Percentiles rank a stretch among this genome's conserved stretches.
phyloP scores from a whole-genome alignment of 2,797 vertebrate genomes.

The Falco naumanni region DNA sequence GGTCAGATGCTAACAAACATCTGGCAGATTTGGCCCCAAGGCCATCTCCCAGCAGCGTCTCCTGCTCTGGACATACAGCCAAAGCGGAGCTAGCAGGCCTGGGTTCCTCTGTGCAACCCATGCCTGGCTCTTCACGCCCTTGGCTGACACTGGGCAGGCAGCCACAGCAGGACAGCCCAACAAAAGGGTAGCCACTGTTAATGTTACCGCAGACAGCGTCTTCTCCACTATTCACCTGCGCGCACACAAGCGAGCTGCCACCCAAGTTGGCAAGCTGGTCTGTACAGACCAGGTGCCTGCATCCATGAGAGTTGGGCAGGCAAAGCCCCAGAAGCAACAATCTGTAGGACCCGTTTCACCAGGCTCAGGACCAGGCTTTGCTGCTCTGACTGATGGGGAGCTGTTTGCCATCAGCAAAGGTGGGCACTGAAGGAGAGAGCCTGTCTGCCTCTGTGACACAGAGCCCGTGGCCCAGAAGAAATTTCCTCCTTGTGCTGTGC shows the following conservation, averaged over 20 bases:
- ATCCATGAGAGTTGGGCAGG: neutral
- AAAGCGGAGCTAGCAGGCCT: rapidly evolving
- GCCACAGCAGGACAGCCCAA: neutral
- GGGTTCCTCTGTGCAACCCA: neutral
- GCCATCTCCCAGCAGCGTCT: neutral
- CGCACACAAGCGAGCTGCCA: neutral
- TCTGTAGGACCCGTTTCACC: neutral
- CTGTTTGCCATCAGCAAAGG: neutral
- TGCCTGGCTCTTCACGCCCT: neutral
- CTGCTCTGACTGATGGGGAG: rapidly evolving
- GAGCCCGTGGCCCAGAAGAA: neutral
- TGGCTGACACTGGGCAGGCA: neutral
- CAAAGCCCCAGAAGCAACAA: neutral
- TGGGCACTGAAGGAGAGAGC: neutral
- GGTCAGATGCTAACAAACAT: neutral
- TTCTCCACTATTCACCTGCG: neutral
- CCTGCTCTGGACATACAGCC: neutral
- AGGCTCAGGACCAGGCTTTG: neutral
- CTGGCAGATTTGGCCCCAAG: neutral
- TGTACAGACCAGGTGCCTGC: rapidly evolving
- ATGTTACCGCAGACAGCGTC: neutral
- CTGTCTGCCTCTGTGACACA: rapidly evolving
- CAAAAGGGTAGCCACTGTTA: neutral
- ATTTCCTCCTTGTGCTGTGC: neutral
- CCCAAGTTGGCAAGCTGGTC: neutral